phyloP scores from a whole-genome alignment of 2,113 vertebrate species.

The Eolophus roseicapilla region DNA sequence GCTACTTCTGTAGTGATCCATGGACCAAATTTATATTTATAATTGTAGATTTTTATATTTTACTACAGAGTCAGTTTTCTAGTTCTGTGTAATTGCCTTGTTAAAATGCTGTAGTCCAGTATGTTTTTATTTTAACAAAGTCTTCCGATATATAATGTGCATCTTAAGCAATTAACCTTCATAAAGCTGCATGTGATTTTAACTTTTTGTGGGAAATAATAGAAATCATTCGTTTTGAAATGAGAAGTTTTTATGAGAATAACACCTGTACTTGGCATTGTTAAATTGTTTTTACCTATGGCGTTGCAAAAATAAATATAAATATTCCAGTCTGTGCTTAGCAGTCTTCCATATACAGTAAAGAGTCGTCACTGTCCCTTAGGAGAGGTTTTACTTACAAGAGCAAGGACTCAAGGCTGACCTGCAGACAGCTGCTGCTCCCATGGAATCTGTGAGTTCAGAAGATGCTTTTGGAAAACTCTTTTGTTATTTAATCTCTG shows the following conservation, averaged over 20 bases:
- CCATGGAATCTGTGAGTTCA: fast-evolving
- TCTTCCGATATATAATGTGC: conserved; percentile 70
- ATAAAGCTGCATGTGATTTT: conserved; percentile 83
- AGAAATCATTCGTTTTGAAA: conserved; percentile 76
- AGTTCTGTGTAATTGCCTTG: conserved; percentile 84
- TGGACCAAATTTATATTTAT: conserved; percentile 99
- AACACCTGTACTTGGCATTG: conserved; percentile 74
- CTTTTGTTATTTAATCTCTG: background rate
- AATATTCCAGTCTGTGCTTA: conserved; percentile 56
- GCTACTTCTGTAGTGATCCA: conserved; percentile 86
- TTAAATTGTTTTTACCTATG: conserved; percentile 76
- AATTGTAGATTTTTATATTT: conserved; percentile 99
- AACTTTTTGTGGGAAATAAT: conserved; percentile 79
- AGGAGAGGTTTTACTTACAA: background rate
- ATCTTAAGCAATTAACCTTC: conserved; percentile 79
- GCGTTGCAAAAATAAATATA: conserved; percentile 77
- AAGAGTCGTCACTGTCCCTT: background rate
- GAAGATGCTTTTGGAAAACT: background rate
- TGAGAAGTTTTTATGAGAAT: conserved; percentile 78
- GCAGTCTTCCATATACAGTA: background rate
- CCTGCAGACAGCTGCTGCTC: background rate
- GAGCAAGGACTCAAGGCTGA: background rate
- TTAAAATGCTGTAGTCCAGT: conserved; percentile 80
- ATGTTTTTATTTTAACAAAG: conserved; percentile 76
- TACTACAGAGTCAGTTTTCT: conserved; percentile 89